Base-by-base conservation (phyloP, 2,888 invertebrate genomes). In the Eilema caniola region DNA sequence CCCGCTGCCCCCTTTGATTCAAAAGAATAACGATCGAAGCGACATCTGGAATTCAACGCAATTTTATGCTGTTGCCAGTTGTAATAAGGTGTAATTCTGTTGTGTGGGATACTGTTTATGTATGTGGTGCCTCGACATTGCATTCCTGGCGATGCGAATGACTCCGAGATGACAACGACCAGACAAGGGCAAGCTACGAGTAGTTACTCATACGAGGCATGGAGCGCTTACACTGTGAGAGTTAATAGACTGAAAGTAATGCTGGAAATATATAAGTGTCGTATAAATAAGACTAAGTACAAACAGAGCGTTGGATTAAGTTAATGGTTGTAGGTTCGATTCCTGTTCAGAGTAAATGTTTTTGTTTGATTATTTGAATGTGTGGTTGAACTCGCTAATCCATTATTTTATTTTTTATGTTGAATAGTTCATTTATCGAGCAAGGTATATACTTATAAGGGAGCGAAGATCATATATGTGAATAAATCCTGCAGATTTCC, bases 161-260 rank as follows among this genome's bases (percentile, higher is more conserved):
- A 93, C 93, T 92, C 83, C 79, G 77, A 85, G 92, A 93, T 92
- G 94, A 94, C 94, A 94, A 90, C 89, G 93, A 79, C 93, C 94
- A 94, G 93, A 94, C 95, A 95, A 94, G 95, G 94, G 93, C 94
- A 94, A 31, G 83, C 86, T 33, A n/a, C n/a, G n/a, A n/a, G n/a
- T n/a, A 64, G 74, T 91, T 88, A 90, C 84, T 84, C 85, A 89
- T 89, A 87, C 89, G 77, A 83, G 83, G 70, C 70, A 77, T 67
- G 53, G 8, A 53, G 47, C 20, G 14, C 16, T 16, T n/a, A n/a
- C n/a, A 10, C 20, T 61, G 69, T 60, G 67, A 64, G 73, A 69
- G 77, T 73, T 73, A 78, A 81, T 76, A 80, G 57, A 20, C 59
- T 57, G 71, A 71, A 69, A 79, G 76, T 76, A 74, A 65, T 80